Conservation (phyloP, 2,888 invertebrate species). For the Sarcophaga carnaria region DNA sequence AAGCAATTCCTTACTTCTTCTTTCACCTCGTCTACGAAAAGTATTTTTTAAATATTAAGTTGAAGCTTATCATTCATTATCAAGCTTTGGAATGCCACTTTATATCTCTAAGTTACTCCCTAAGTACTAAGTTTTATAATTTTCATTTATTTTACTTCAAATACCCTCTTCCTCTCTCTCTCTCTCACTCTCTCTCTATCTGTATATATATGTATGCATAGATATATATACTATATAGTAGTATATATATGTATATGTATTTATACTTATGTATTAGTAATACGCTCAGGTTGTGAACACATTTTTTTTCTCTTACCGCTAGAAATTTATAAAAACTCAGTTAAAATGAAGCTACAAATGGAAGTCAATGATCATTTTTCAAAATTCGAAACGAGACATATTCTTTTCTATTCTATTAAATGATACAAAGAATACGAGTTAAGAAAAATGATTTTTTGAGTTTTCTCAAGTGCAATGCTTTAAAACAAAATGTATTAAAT, state of each 20-base stretch:
- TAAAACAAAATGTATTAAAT: slow-evolving; percentile 55
- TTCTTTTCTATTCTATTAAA: too few relatives aligned
- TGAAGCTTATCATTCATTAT: slow-evolving; percentile 46
- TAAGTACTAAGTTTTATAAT: slow-evolving; percentile 19
- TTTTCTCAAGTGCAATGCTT: slow-evolving; percentile 42
- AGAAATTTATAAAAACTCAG: slow-evolving; percentile 25
- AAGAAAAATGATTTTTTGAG: neutral
- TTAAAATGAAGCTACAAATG: slow-evolving; percentile 35
- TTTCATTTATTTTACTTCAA: slow-evolving; percentile 36
- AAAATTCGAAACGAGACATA: neutral
- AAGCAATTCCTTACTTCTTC: slow-evolving; percentile 10
- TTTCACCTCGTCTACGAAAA: slow-evolving; percentile 59
- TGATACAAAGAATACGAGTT: neutral
- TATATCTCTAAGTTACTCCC: slow-evolving; percentile 66
- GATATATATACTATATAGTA: too few relatives aligned
- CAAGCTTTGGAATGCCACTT: slow-evolving; percentile 60
- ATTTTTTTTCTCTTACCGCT: slow-evolving; percentile 46
- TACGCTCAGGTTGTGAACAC: slow-evolving; percentile 81
- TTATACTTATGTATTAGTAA: slow-evolving; percentile 24
- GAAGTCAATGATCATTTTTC: slow-evolving; percentile 31
- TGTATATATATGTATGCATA: too few relatives aligned
- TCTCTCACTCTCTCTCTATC: too few relatives aligned
- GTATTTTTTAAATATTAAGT: slow-evolving; percentile 71
- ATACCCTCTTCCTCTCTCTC: too few relatives aligned
- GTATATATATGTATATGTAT: too few relatives aligned